These are phyloP conservation scores for Phrynocephalus forsythii DNA, from an alignment of 2,797 vertebrate genomes.

Conservation along the genomic window DNA sequence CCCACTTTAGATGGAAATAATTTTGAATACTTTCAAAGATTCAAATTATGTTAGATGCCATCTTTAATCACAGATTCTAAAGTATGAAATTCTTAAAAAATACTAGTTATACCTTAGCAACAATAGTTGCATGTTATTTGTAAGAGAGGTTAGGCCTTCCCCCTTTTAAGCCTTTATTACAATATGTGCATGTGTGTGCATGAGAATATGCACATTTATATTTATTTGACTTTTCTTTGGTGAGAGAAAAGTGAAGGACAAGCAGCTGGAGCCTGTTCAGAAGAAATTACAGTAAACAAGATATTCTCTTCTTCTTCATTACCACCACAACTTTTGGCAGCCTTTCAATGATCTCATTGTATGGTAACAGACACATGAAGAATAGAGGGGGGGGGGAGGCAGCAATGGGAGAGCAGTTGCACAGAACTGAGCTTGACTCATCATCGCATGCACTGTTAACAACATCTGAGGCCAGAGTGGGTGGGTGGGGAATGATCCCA, in stretches of 20 bases:
- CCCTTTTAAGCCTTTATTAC: neutral
- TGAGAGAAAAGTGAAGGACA: slow-evolving; percentile 33
- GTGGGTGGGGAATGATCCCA: too few species aligned
- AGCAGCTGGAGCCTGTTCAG: slow-evolving; percentile 12
- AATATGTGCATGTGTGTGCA: too few species aligned
- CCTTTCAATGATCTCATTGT: slow-evolving; percentile 10
- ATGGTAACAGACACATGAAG: accelerated
- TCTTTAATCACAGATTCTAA: neutral
- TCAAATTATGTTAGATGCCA: neutral
- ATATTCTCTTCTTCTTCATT: neutral
- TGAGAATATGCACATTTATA: neutral
- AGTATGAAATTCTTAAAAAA: neutral
- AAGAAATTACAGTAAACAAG: slow-evolving; percentile 19
- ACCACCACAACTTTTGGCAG: slow-evolving; percentile 10
- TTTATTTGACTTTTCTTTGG: neutral
- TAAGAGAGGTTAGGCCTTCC: neutral
- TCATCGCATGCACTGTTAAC: neutral
- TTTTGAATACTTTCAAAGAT: slow-evolving; percentile 1
- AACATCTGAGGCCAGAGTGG: neutral
- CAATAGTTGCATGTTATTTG: neutral
- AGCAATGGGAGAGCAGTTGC: neutral
- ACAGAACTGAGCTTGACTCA: neutral
- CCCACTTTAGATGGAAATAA: neutral
- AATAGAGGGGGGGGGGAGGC: neutral
- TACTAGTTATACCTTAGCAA: neutral